These are phyloP conservation scores for Rhinogobius similis DNA, from an alignment of 2,113 vertebrate species.

Conservation along the genomic window DNA sequence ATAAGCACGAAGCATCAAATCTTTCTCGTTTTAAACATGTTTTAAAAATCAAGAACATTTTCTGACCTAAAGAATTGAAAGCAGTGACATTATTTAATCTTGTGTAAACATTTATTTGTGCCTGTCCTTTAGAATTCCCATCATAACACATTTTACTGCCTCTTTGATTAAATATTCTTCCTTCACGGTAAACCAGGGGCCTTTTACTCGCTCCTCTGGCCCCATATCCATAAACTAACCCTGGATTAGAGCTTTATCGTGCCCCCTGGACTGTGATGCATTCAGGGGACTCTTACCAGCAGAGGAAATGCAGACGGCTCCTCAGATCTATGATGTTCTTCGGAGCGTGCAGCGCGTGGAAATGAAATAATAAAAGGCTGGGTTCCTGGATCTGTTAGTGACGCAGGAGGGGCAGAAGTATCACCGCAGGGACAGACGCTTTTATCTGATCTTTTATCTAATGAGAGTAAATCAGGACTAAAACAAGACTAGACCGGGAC, in stretches of 20 bases:
- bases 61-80: neutral
- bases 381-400: slow-evolving; percentile 32
- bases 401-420: neutral
- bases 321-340: slow-evolving; percentile 68
- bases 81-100: neutral
- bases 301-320: slow-evolving; percentile 57
- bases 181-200: slow-evolving; percentile 28
- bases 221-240: slow-evolving; percentile 51
- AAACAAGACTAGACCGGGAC: no score
- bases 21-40: no score
- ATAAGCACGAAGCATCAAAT: neutral
- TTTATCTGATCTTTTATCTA: no score
- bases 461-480: no score
- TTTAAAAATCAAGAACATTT: neutral
- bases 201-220: slow-evolving; percentile 28
- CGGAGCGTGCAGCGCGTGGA: slow-evolving; percentile 55
- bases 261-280: slow-evolving; percentile 30
- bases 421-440: no score
- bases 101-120: neutral
- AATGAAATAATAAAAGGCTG: slow-evolving; percentile 54
- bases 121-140: neutral
- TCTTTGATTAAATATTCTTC: slow-evolving; percentile 15
- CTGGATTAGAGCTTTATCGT: slow-evolving; percentile 39
- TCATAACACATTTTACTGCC: neutral
- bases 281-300: slow-evolving; percentile 63